Conservation (phyloP, 1,140 invertebrate species). For the Nomia melanderi region DNA sequence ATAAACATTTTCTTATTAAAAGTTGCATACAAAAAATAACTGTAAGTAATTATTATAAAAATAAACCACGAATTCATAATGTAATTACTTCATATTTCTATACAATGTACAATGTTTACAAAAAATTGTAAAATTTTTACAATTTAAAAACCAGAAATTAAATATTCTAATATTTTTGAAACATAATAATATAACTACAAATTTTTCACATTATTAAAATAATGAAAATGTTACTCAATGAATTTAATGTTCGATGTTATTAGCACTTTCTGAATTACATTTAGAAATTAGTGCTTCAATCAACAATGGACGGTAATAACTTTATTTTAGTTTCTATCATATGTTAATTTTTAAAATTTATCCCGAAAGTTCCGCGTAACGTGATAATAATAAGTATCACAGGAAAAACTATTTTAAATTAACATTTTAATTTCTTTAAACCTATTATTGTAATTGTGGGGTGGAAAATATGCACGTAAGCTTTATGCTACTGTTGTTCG, state of each 20-base stretch:
- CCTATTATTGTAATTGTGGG: background rate
- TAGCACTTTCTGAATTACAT: conserved; percentile 4
- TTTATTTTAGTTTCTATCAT: background rate
- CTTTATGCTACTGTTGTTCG: background rate
- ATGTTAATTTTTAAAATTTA: background rate
- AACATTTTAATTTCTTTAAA: background rate
- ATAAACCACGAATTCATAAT: background rate
- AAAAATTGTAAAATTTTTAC: background rate
- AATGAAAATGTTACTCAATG: background rate
- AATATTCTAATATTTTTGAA: background rate
- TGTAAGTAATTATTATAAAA: background rate
- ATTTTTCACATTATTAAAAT: background rate
- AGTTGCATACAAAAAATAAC: background rate
- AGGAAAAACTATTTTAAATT: background rate
- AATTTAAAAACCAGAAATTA: background rate
- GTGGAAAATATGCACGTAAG: no score
- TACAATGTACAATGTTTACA: background rate
- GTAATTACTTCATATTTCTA: background rate
- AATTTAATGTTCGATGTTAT: conserved; percentile 14
- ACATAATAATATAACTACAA: background rate
- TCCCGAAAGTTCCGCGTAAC: no score
- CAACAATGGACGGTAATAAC: background rate
- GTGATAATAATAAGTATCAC: no score
- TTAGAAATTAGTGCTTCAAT: background rate
- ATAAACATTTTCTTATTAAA: background rate